phyloP scores from a whole-genome alignment of 1,140 invertebrate genomes.

The Aleiodes sp. region DNA sequence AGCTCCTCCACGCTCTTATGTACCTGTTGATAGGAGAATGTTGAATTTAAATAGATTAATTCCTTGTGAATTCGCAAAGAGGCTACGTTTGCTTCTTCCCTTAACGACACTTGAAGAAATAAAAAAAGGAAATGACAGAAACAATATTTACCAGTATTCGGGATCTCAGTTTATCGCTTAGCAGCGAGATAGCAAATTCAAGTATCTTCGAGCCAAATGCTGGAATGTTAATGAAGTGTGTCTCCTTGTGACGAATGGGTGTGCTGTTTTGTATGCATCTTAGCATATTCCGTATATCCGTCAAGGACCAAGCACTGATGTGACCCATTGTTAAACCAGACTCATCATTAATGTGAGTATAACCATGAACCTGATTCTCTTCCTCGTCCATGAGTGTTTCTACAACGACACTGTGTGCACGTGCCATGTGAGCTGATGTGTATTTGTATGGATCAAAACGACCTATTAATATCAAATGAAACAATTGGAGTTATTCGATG shows the following conservation, averaged over 20 bases:
- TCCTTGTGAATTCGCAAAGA: neutral
- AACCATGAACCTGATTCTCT: conserved; percentile 79
- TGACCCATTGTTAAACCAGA: conserved; percentile 84
- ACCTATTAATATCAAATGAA: conserved; percentile 54
- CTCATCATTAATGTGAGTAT: conserved; percentile 85
- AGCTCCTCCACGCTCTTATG: conserved; percentile 77
- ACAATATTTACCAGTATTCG: conserved; percentile 73
- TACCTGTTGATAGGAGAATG: conserved; percentile 64
- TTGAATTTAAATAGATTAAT: neutral
- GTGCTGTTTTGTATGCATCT: conserved; percentile 85
- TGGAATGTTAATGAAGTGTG: conserved; percentile 86
- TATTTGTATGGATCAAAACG: conserved; percentile 79
- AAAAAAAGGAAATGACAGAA: conserved; percentile 11
- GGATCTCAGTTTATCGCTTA: conserved; percentile 83
- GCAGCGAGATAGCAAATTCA: conserved; percentile 79
- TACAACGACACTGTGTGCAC: conserved; percentile 78
- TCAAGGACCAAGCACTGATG: conserved; percentile 82
- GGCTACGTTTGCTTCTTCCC: too few species aligned
- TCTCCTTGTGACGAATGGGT: conserved; percentile 87
- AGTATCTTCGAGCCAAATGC: conserved; percentile 79
- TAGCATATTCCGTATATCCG: conserved; percentile 79
- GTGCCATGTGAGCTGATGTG: conserved; percentile 79
- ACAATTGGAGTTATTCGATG: neutral
- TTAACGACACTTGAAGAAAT: neutral
- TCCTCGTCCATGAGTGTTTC: conserved; percentile 84